phyloP scores from a whole-genome alignment of 2,888 invertebrate genomes.

The Mimachlamys varia region DNA sequence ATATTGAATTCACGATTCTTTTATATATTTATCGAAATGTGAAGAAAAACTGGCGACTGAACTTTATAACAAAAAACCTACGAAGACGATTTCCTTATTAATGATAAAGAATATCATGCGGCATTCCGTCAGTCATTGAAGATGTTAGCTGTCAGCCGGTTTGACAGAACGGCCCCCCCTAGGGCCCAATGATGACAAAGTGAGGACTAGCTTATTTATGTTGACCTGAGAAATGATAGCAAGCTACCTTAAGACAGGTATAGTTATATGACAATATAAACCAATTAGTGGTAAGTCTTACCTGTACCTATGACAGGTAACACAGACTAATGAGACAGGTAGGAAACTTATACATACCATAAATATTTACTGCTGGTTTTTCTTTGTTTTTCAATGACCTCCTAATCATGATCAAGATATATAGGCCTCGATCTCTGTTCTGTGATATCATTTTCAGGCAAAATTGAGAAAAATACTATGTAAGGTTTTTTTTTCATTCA shows the following conservation, averaged over 20 bases:
- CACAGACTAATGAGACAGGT: background rate
- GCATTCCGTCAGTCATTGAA: background rate
- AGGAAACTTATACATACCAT: background rate
- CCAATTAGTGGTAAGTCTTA: background rate
- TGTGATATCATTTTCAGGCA: no score
- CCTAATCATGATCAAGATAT: background rate
- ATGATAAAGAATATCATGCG: background rate
- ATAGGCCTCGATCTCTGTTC: no score
- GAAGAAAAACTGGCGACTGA: background rate
- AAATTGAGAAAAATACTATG: no score
- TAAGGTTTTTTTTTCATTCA: no score
- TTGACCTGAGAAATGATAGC: background rate
- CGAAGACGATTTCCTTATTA: background rate
- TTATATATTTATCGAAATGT: background rate
- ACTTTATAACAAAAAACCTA: background rate
- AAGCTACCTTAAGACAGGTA: background rate
- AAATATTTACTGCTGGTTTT: background rate
- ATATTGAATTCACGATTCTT: background rate
- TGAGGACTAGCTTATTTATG: background rate
- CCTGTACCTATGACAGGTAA: background rate
- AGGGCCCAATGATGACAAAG: constrained; percentile 17
- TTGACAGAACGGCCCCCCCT: constrained; percentile 24
- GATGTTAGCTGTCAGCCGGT: background rate
- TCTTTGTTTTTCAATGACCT: background rate
- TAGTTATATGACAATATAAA: constrained; percentile 17